Evolutionary conservation across 2,797 vertebrate genomes (phyloP).

Genomic region (Coilia nasus): DNA sequence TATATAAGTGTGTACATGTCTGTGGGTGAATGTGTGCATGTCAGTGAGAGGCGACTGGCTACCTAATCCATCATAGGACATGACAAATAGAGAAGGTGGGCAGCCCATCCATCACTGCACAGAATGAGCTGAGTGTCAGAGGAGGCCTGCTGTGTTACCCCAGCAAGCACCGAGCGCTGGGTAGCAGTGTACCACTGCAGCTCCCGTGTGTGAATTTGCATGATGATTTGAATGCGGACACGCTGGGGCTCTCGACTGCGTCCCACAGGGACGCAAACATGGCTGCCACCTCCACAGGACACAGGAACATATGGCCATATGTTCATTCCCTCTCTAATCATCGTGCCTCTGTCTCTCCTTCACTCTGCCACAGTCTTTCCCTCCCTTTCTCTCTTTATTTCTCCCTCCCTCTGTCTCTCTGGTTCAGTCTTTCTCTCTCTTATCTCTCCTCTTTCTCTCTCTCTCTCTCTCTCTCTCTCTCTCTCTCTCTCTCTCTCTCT

Average conservation of each 20-base stretch:
- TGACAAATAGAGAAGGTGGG: slow-evolving; percentile 18
- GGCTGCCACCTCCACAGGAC: not conserved
- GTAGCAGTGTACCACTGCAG: not conserved
- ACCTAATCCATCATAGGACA: not conserved
- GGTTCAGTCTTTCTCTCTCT: too few species aligned
- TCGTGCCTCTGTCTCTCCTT: not conserved
- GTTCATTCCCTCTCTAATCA: not conserved
- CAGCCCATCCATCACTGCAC: slow-evolving; percentile 24
- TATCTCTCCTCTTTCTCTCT: too few species aligned
- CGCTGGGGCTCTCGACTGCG: not conserved
- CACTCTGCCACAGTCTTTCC: not conserved
- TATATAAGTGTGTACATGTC: not conserved
- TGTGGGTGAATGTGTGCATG: slow-evolving; percentile 15
- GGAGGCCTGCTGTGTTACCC: not conserved
- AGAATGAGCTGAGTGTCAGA: slow-evolving; percentile 3
- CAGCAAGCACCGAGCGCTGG: not conserved
- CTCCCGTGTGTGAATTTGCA: not conserved
- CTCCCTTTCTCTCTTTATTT: too few species aligned
- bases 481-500: too few species aligned
- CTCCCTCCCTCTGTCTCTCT: too few species aligned
- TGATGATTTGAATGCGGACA: not conserved
- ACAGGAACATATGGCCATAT: slow-evolving; percentile 16
- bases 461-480: too few species aligned
- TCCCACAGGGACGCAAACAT: not conserved
- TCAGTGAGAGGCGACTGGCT: not conserved